These are phyloP conservation scores for Brachyhypopomus occidentalis DNA, from an alignment of 2,113 vertebrate species.

Conservation along the genomic window DNA sequence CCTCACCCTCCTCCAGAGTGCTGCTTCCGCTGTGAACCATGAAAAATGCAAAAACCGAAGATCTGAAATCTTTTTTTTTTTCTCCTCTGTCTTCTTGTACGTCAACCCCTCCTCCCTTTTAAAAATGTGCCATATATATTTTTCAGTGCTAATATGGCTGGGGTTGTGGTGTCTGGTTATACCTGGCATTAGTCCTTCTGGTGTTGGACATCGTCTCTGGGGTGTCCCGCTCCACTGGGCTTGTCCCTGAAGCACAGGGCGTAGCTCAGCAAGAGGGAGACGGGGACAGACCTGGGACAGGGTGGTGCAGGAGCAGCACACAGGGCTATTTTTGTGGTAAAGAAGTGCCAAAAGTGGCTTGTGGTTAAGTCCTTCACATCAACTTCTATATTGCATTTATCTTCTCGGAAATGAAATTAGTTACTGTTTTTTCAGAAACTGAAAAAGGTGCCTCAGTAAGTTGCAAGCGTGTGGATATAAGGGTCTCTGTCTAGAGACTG, in stretches of 20 bases:
- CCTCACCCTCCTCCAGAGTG: slow-evolving; percentile 19
- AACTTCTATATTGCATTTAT: neutral
- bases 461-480: neutral
- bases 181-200: neutral
- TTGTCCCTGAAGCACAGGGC: slow-evolving; percentile 37
- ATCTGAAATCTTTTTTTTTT: neutral
- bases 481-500: neutral
- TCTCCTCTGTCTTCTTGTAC: slow-evolving; percentile 5
- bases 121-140: slow-evolving; percentile 28
- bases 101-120: neutral
- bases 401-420: neutral
- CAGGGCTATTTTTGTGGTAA: slow-evolving; percentile 16
- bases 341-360: slow-evolving; percentile 53
- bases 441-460: neutral
- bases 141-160: slow-evolving; percentile 33
- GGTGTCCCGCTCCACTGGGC: slow-evolving; percentile 23
- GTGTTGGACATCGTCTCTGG: neutral
- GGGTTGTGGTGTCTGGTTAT: neutral
- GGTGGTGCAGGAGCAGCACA: neutral
- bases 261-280: slow-evolving; percentile 15
- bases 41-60: slow-evolving; percentile 30
- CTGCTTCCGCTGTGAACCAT: slow-evolving; percentile 39
- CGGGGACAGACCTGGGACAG: neutral
- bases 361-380: neutral
- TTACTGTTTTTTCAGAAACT: neutral